Percentiles rank a stretch among this genome's conserved stretches.
Evolutionary conservation across 1,140 invertebrate genomes (phyloP).

Genomic region (Bombyx mori): ASM3026992v2 NC_085119.1:6736001-6736500

Average conservation of each 20-base stretch:
- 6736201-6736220: constrained; percentile 61
- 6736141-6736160: constrained; percentile 77
- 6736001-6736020: background rate
- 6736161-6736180: constrained; percentile 76
- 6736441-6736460: constrained; percentile 29
- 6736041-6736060: constrained; percentile 73
- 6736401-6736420: too few relatives aligned
- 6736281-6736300: too few relatives aligned
- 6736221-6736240: constrained; percentile 5
- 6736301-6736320: too few relatives aligned
- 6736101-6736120: constrained; percentile 48
- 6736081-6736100: constrained; percentile 81
- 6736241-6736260: too few relatives aligned
- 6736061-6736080: constrained; percentile 83
- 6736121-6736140: constrained; percentile 65
- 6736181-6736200: constrained; percentile 61
- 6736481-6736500: constrained; percentile 59
- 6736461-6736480: constrained; percentile 65
- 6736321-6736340: too few relatives aligned
- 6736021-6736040: background rate
- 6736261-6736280: too few relatives aligned
- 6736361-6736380: too few relatives aligned
- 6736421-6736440: too few relatives aligned
- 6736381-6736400: too few relatives aligned
- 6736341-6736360: too few relatives aligned